These are phyloP conservation scores for Pyrocoelia pectoralis DNA, from an alignment of 2,888 invertebrate genomes.

Conservation along the genomic window DNA sequence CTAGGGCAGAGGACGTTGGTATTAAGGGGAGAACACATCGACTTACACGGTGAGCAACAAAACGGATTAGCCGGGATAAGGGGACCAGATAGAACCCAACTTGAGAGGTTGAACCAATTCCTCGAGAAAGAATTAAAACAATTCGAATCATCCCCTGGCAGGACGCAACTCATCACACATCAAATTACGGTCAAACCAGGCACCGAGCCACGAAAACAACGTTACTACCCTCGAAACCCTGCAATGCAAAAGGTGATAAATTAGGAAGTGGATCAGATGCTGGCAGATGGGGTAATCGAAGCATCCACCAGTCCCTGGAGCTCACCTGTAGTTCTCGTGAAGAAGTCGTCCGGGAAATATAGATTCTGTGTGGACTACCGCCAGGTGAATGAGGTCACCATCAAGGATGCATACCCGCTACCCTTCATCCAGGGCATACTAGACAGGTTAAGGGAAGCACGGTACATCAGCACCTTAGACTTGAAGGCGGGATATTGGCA, in stretches of 20 bases:
- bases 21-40: too few species aligned
- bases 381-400: not conserved
- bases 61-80: too few species aligned
- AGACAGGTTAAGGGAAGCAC: not conserved
- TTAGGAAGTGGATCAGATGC: not conserved
- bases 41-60: too few species aligned
- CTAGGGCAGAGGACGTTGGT: too few species aligned
- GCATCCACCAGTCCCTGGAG: not conserved
- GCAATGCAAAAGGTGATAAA: conserved; percentile 2
- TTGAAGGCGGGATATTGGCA: too few species aligned
- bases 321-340: not conserved
- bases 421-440: too few species aligned
- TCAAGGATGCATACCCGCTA: not conserved
- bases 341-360: not conserved
- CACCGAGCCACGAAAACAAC: not conserved
- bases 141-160: not conserved
- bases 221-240: conserved; percentile 4
- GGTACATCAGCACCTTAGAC: too few species aligned
- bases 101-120: not conserved
- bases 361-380: not conserved
- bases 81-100: too few species aligned
- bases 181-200: not conserved
- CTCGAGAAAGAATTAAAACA: not conserved
- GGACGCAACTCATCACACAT: not conserved
- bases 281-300: not conserved